Conservation (phyloP, 2,888 invertebrate species). For the Pycnomerus fuliginosus region DNA sequence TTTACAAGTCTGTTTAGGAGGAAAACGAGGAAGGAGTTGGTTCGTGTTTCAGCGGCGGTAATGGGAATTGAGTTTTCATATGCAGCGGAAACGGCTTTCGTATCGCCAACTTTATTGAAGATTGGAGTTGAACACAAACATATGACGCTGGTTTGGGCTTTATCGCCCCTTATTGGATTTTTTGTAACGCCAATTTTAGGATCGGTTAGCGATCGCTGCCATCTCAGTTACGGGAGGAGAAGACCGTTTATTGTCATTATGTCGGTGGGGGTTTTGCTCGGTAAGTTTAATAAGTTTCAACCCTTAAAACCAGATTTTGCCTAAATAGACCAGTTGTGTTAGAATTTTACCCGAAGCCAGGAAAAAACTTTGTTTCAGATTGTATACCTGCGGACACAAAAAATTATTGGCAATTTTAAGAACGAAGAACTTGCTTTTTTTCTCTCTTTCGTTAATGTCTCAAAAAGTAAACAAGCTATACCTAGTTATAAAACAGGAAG, state of each 20-base stretch:
- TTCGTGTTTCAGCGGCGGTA: conserved; percentile 88
- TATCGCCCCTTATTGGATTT: conserved; percentile 92
- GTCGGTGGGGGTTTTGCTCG: conserved; percentile 86
- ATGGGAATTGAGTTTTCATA: conserved; percentile 98
- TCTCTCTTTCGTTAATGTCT: too few species aligned
- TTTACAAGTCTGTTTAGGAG: too few species aligned
- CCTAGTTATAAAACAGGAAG: too few species aligned
- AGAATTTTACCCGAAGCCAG: too few species aligned
- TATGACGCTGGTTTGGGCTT: conserved; percentile 95
- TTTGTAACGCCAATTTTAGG: conserved; percentile 91
- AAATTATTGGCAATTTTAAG: too few species aligned
- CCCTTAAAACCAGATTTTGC: neutral
- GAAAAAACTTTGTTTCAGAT: too few species aligned
- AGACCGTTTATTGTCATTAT: conserved; percentile 89
- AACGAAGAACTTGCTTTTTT: too few species aligned
- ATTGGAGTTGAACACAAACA: conserved; percentile 90
- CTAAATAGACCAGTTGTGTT: too few species aligned
- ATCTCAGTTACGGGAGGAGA: conserved; percentile 75
- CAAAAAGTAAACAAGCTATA: too few species aligned
- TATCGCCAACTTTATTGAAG: conserved; percentile 89
- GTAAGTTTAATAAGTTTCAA: conserved; percentile 53
- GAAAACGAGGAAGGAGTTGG: conserved; percentile 77
- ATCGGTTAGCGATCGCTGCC: conserved; percentile 88
- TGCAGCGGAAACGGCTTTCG: conserved; percentile 96
- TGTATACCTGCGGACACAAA: too few species aligned